Evolutionary conservation across 2,113 vertebrate genomes (phyloP).

Genomic region (Bucco capensis): DNA sequence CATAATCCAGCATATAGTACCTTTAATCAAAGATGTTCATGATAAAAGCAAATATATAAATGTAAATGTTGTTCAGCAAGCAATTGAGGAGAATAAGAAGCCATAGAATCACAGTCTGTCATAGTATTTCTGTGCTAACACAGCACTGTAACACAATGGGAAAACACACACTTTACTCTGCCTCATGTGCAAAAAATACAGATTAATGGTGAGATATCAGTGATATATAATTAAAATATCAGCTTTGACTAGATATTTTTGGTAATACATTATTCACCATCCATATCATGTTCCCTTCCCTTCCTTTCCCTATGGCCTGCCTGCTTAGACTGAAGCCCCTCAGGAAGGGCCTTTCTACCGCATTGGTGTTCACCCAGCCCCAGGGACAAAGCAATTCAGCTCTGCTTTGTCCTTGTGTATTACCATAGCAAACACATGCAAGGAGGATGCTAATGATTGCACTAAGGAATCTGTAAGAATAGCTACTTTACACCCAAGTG

Average conservation of each 20-base stretch:
- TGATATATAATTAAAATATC: neutral
- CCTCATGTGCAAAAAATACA: neutral
- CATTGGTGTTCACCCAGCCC: neutral
- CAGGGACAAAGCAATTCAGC: neutral
- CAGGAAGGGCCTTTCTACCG: neutral
- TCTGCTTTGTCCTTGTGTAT: neutral
- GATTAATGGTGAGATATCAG: neutral
- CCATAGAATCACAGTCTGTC: neutral
- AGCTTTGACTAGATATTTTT: neutral
- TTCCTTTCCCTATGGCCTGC: neutral
- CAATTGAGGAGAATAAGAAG: rapidly evolving
- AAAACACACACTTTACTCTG: neutral
- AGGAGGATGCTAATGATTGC: neutral
- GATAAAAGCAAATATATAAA: neutral
- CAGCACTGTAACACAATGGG: neutral
- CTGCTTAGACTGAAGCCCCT: neutral
- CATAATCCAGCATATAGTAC: neutral
- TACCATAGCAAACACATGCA: neutral
- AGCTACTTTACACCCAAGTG: rapidly evolving
- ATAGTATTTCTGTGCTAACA: rapidly evolving
- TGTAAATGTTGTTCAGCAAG: neutral
- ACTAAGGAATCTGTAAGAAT: neutral
- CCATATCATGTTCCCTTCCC: neutral
- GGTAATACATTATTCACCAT: neutral
- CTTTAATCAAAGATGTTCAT: neutral